Conservation (phyloP, 2,888 invertebrate genomes). For the Lochmaea crataegi region DNA sequence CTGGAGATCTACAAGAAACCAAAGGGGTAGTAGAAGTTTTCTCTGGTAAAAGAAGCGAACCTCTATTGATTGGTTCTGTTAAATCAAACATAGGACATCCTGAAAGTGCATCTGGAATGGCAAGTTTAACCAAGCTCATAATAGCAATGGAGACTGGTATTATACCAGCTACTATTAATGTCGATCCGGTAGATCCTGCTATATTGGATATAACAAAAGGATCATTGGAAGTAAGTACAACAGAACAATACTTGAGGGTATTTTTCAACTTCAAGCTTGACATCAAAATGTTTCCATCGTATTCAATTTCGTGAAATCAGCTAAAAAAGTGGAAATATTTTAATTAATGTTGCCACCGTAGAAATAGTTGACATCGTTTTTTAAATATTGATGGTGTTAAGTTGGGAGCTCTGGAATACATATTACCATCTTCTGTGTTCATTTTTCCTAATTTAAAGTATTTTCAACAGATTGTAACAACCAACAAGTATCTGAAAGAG, state of each 20-base stretch:
- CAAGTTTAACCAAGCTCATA: slow-evolving; percentile 71
- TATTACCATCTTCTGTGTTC: too few species aligned
- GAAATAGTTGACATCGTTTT: too few species aligned
- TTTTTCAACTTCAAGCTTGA: too few species aligned
- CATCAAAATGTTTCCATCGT: too few species aligned
- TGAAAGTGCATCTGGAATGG: slow-evolving; percentile 66
- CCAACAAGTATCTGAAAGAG: slow-evolving; percentile 66
- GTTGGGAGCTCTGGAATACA: too few species aligned
- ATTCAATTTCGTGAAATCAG: too few species aligned
- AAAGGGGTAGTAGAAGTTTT: slow-evolving; percentile 43
- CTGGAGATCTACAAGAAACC: slow-evolving; percentile 50
- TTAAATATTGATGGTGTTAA: too few species aligned
- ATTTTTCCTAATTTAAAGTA: too few species aligned
- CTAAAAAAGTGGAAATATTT: too few species aligned
- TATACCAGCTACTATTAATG: slow-evolving; percentile 81
- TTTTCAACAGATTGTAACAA: slow-evolving; percentile 64
- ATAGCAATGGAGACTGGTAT: slow-evolving; percentile 76
- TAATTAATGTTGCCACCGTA: too few species aligned
- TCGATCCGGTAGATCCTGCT: slow-evolving; percentile 68
- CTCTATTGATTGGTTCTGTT: slow-evolving; percentile 70
- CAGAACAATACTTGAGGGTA: too few species aligned
- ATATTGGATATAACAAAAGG: slow-evolving; percentile 67
- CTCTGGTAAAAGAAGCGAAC: slow-evolving; percentile 63
- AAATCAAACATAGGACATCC: slow-evolving; percentile 67
- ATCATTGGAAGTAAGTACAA: slow-evolving; percentile 64